Evolutionary conservation across 2,888 invertebrate species (phyloP), one percentile per base, ranked within the genome.

Genomic region (Spialia ferax): DNA sequence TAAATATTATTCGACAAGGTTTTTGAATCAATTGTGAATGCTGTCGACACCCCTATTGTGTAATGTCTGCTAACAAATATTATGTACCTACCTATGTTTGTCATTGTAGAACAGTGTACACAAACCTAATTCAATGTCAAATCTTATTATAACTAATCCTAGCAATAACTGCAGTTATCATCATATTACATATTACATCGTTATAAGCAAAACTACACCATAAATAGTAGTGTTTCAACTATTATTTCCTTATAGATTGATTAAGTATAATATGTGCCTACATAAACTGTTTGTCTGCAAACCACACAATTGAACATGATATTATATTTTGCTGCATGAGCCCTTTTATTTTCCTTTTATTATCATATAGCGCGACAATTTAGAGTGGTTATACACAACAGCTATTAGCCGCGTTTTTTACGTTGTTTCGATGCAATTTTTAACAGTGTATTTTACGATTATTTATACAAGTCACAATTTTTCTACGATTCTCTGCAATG

Each of bases 291-390:
- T 23, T 29, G 32, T 22, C 11, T 50, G 20, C 13, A 35, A 35
- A 35, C 11, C 20, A 13, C 23, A 57, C 35, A 32, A 52, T 48
- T 22, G 57, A 56, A 57, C 18, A 8, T 15, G 50, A 54, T 52
- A 63, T 15, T 55, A 5, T 50, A 2, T 50, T 64, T 64, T 57
- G 50, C 56, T 59, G 57, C 50, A 65, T 50, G 26, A 23, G 18
- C 64, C 32, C 6, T 64, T 20, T 48, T 56, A 54, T 73, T 71
- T 72, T 73, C 72, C 72, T 70, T 67, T 45, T 65, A 57, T 69
- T 71, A 71, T 73, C 69, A 65, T 56, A 50, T 65, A 65, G 50
- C 48, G 45, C 10, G 20, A 20, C 8, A 8, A 20, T 26, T 29
- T 29, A 45, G 18, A 45, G 45, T 8, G 8, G 18, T 45, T 45